phyloP scores from a whole-genome alignment of 2,888 invertebrate genomes.

The Scrobipalpa costella region DNA sequence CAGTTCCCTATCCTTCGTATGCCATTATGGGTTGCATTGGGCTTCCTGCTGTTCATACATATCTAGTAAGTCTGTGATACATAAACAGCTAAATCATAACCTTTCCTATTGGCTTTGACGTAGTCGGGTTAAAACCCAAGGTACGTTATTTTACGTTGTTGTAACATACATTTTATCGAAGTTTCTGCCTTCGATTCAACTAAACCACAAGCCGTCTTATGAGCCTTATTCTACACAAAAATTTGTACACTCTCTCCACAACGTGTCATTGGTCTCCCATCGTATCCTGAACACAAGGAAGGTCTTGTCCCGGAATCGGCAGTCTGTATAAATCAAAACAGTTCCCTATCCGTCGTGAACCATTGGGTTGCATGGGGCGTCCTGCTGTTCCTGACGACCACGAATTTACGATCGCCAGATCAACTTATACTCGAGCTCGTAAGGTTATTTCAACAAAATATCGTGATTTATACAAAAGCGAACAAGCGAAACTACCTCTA shows the following conservation, averaged over 20 bases:
- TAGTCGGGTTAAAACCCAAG: too few relatives aligned
- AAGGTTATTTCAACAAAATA: constrained; percentile 77
- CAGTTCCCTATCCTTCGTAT: constrained; percentile 71
- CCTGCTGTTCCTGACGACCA: constrained; percentile 75
- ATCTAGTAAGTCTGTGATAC: too few relatives aligned
- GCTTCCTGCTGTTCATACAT: constrained; percentile 77
- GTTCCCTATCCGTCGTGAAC: constrained; percentile 71
- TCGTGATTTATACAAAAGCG: constrained; percentile 72
- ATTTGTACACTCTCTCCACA: too few relatives aligned
- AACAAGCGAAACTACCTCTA: constrained; percentile 34
- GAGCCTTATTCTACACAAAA: too few relatives aligned
- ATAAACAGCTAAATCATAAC: too few relatives aligned
- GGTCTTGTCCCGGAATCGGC: constrained; percentile 46
- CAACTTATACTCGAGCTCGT: constrained; percentile 59
- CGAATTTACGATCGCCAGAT: constrained; percentile 77
- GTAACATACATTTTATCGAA: too few relatives aligned
- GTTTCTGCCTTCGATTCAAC: too few relatives aligned
- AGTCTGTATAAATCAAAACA: constrained; percentile 67
- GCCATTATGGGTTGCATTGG: too few relatives aligned
- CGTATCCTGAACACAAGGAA: constrained; percentile 31
- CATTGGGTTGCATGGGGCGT: constrained; percentile 63
- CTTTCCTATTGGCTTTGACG: too few relatives aligned
- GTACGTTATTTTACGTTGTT: too few relatives aligned
- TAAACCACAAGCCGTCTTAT: too few relatives aligned
- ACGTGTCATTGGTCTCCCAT: background rate